Evolutionary conservation across 1,140 invertebrate genomes (phyloP).

Genomic region (Bombus waltoni): DNA sequence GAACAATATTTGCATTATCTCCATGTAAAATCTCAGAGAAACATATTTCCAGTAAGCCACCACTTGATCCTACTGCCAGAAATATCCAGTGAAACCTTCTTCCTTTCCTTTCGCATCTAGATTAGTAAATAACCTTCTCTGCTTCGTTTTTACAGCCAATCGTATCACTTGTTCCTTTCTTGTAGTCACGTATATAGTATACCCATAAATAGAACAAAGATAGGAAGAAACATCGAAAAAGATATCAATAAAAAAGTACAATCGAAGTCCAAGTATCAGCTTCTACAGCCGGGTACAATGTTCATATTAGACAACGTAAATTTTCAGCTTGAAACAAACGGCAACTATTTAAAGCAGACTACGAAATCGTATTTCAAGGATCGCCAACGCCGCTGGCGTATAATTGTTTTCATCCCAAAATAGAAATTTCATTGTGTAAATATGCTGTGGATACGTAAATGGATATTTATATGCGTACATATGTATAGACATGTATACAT

Average conservation of each 20-base stretch:
- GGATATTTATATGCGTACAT: neutral
- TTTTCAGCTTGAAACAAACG: neutral
- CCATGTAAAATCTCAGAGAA: neutral
- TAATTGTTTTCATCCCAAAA: constrained; percentile 3
- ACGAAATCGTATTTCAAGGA: constrained; percentile 4
- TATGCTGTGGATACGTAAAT: neutral
- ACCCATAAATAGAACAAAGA: too few species aligned
- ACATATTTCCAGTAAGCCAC: neutral
- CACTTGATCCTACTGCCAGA: neutral
- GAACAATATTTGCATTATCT: neutral
- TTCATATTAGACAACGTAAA: neutral
- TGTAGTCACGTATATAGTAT: too few species aligned
- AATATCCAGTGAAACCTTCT: neutral
- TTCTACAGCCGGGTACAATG: neutral
- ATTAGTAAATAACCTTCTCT: neutral
- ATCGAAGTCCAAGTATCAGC: neutral
- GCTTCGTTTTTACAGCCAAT: neutral
- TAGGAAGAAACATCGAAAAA: too few species aligned
- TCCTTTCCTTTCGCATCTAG: neutral
- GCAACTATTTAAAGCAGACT: constrained; percentile 25
- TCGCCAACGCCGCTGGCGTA: neutral
- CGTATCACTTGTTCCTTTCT: neutral
- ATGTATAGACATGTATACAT: neutral
- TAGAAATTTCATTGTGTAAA: neutral
- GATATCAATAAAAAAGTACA: neutral